Evolutionary conservation across 2,888 invertebrate genomes (phyloP).

Genomic region (Eulithis prunata): DNA sequence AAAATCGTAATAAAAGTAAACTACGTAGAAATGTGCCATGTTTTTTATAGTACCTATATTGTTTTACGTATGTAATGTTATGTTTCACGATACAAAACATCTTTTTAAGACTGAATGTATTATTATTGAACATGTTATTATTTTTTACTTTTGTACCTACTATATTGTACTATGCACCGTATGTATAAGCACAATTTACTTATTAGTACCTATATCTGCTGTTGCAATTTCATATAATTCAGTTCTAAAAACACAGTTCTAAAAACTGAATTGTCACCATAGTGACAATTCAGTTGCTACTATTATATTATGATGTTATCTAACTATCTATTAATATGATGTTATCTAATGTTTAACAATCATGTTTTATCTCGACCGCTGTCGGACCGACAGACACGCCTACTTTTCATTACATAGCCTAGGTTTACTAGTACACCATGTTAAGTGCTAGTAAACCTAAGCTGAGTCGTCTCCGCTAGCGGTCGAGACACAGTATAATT

Average conservation of each 20-base stretch:
- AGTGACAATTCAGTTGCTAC: too few species aligned
- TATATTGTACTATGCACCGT: background rate
- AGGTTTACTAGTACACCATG: too few species aligned
- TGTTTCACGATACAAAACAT: conserved; percentile 13
- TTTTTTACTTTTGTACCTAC: conserved; percentile 24
- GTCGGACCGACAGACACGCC: background rate
- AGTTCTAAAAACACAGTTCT: too few species aligned
- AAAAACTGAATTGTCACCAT: too few species aligned
- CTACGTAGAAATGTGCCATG: conserved; percentile 30
- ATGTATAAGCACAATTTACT: too few species aligned
- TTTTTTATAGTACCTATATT: conserved; percentile 7
- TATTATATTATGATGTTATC: too few species aligned
- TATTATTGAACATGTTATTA: conserved; percentile 20
- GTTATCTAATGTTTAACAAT: background rate
- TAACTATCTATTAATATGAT: too few species aligned
- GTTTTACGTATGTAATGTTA: conserved; percentile 8
- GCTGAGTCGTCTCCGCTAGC: background rate
- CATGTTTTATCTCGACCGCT: background rate
- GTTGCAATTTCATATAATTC: conserved; percentile 2
- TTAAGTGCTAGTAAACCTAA: too few species aligned
- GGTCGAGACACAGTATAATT: background rate
- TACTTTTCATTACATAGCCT: too few species aligned
- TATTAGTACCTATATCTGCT: background rate
- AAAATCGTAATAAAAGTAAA: too few species aligned
- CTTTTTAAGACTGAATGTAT: conserved; percentile 39